Evolutionary conservation across 2,113 vertebrate genomes (phyloP), one percentile per base, ranked within the genome.

Genomic region (Mastomys natalensis): DNA sequence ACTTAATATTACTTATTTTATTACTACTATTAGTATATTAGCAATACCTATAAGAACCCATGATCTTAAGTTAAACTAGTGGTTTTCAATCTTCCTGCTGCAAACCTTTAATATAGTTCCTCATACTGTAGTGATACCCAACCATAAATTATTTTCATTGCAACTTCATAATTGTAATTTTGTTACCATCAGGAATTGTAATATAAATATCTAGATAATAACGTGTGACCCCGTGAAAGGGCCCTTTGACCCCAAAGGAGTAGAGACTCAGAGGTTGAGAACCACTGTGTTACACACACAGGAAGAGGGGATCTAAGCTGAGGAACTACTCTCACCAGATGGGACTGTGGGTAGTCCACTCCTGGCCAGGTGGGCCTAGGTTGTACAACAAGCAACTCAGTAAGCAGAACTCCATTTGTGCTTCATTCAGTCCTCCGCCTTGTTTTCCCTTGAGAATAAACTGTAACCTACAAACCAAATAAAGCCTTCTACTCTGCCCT

Each of bases 1-100:
- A 88, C 31, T 29, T 37, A 62, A 48, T n/a, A 40, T 58, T 48
- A 70, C 37, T 87, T 11, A 53, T 34, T 37, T 68, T 37, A 45
- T 68, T 22, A 87, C 31, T 37, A 70, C 37, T 43, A 55, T 29
- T 31, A 43, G 24, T 7, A 58, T 19, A 40, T 40, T 40, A 58
- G 37, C 15, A 73, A 58, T 73, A 40, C 22, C 15, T 24, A 29
- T 29, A 68, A 37, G 48, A 17, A 88, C 40, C 22, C 64, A 93
- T 7, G 24, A 76, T 43, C 48, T 64, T 82, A 90, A 89, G 40
- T 91, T 80, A 94, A 92, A 90, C 72, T 10, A 22, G n/a, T 73
- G 72, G 19, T 40, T 73, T 16, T 73, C 72, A 73, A 43, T 17
- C n/a, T 73, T 40, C n/a, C 72, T 22, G 19, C 70, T n/a, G 37